phyloP scores from a whole-genome alignment of 2,113 vertebrate genomes.

The Melanerpes aurifrons region DNA sequence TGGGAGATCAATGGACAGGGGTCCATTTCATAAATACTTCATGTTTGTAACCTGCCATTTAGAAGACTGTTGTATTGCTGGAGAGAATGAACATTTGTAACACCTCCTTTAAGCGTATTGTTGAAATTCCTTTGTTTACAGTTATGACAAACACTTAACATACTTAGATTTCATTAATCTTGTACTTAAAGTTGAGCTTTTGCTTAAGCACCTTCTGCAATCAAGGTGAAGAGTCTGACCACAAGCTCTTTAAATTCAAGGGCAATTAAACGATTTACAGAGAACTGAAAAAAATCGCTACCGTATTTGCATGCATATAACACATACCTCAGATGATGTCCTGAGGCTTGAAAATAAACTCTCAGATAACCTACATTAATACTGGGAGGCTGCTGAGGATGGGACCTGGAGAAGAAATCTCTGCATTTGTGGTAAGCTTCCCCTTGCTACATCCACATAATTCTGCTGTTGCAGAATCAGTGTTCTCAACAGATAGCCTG shows the following conservation, averaged over 20 bases:
- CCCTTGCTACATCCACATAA: neutral
- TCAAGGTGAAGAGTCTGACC: neutral
- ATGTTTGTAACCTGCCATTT: neutral
- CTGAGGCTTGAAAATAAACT: slow-evolving; percentile 19
- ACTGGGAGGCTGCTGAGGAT: neutral
- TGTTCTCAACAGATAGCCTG: neutral
- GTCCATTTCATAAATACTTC: neutral
- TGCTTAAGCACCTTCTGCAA: neutral
- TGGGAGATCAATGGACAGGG: neutral
- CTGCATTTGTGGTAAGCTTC: neutral
- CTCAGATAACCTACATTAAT: neutral
- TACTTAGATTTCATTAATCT: neutral
- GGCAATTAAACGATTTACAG: neutral
- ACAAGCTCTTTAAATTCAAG: neutral
- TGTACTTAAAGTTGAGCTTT: neutral
- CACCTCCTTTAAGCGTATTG: neutral
- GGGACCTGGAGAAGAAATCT: neutral
- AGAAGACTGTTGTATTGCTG: neutral
- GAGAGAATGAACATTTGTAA: neutral
- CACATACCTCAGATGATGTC: neutral
- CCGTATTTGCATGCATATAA: neutral
- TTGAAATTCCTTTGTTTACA: neutral
- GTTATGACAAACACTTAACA: neutral
- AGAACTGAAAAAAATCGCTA: neutral
- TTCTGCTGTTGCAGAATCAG: neutral